Conservation (phyloP, 2,888 invertebrate genomes). For the Agrochola macilenta region DNA sequence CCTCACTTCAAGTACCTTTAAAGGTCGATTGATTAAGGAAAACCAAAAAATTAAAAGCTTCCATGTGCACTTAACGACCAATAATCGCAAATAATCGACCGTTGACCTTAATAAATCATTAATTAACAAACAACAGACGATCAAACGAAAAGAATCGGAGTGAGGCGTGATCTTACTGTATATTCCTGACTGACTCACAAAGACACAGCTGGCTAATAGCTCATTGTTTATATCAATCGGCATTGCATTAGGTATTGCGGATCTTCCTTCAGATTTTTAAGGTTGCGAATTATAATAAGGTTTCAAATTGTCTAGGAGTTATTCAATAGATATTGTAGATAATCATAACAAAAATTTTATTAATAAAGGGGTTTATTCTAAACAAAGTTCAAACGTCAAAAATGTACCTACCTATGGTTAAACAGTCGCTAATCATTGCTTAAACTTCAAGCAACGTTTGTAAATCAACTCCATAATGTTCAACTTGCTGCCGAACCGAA, state of each 20-base stretch:
- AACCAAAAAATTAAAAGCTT: conserved; percentile 10
- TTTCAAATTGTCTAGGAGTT: neutral
- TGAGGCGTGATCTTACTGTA: conserved; percentile 37
- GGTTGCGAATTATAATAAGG: neutral
- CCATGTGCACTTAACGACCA: neutral
- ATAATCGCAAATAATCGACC: conserved; percentile 27
- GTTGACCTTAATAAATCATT: conserved; percentile 36
- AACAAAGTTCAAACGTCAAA: no score
- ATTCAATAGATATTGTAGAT: neutral
- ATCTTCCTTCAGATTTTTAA: neutral
- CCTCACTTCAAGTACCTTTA: neutral
- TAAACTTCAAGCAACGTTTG: no score
- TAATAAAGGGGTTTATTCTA: neutral
- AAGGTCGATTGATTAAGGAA: conserved; percentile 38
- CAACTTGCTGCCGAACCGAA: neutral
- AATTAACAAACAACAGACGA: conserved; percentile 43
- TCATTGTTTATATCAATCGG: conserved; percentile 49
- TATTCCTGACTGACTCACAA: conserved; percentile 22
- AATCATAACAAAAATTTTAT: neutral
- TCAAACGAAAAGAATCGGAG: conserved; percentile 9
- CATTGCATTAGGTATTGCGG: conserved; percentile 19
- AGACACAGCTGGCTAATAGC: conserved; percentile 30
- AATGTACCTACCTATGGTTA: no score
- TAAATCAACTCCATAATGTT: neutral
- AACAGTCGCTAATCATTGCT: no score